These are phyloP conservation scores for Paracanthobrama guichenoti DNA, from an alignment of 2,113 vertebrate genomes.

Conservation along the genomic window DNA sequence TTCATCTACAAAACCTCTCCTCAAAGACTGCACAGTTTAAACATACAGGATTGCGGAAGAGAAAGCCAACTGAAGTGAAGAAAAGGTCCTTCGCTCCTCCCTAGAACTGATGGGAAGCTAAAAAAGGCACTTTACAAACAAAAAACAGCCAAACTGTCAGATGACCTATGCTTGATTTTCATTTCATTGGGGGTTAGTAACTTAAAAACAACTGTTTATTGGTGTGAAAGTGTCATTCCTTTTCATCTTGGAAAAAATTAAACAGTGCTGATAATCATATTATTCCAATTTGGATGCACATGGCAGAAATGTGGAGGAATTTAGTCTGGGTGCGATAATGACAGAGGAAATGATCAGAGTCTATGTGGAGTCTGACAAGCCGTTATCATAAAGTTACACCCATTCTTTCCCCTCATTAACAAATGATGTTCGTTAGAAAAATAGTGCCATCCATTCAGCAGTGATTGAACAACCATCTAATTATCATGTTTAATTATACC, in stretches of 20 bases:
- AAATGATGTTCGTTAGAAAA: constrained; percentile 56
- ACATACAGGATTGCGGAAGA: neutral
- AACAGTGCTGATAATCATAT: neutral
- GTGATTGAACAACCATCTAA: constrained; percentile 57
- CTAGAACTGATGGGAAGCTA: neutral
- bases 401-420: constrained; percentile 56
- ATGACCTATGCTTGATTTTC: neutral
- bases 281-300: neutral
- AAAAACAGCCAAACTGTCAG: neutral
- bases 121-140: neutral
- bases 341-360: constrained; percentile 32
- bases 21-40: constrained; percentile 16
- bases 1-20: neutral
- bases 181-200: neutral
- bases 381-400: constrained; percentile 51
- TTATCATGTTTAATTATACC: constrained; percentile 55
- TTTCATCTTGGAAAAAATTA: neutral
- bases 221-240: neutral
- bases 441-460: constrained; percentile 51
- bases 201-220: neutral
- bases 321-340: constrained; percentile 40
- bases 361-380: constrained; percentile 45
- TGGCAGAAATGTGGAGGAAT: neutral
- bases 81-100: neutral
- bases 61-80: neutral